Conservation (phyloP, 2,888 invertebrate genomes). For the Spicauda simplicius region DNA sequence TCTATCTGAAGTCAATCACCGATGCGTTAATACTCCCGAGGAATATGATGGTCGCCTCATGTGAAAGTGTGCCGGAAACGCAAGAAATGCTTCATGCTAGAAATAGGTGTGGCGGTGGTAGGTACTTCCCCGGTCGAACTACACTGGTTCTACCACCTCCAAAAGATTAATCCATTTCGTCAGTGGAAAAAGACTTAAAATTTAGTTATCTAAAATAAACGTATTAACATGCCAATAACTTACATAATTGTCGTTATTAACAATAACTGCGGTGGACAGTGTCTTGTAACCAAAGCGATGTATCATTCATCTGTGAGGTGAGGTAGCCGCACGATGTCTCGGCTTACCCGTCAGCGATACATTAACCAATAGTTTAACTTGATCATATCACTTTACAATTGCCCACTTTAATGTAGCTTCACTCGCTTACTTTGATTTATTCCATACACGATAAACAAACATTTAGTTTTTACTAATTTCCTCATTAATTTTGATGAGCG, state of each 20-base stretch:
- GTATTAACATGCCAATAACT: background rate
- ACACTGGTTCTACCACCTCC: too few species aligned
- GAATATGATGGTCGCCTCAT: too few species aligned
- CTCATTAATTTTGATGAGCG: constrained; percentile 28
- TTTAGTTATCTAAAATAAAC: background rate
- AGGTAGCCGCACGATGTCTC: constrained; percentile 68
- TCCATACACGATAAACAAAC: constrained; percentile 19
- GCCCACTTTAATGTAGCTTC: constrained; percentile 63
- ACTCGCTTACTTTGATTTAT: constrained; percentile 45
- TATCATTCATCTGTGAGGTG: constrained; percentile 46
- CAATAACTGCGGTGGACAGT: constrained; percentile 26
- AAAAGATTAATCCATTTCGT: too few species aligned
- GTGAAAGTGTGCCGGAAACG: too few species aligned
- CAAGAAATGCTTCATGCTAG: too few species aligned
- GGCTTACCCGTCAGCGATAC: constrained; percentile 74
- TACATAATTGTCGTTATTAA: constrained; percentile 27
- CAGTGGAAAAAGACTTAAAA: too few species aligned
- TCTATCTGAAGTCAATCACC: too few species aligned
- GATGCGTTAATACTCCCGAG: too few species aligned
- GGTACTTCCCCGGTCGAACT: too few species aligned
- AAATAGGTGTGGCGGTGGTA: too few species aligned
- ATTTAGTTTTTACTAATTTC: constrained; percentile 32
- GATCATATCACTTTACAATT: constrained; percentile 73
- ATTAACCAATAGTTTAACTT: constrained; percentile 82
- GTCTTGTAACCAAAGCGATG: constrained; percentile 38